Evolutionary conservation across 2,888 invertebrate genomes (phyloP).

Genomic region (Ophion obscuratus): DNA sequence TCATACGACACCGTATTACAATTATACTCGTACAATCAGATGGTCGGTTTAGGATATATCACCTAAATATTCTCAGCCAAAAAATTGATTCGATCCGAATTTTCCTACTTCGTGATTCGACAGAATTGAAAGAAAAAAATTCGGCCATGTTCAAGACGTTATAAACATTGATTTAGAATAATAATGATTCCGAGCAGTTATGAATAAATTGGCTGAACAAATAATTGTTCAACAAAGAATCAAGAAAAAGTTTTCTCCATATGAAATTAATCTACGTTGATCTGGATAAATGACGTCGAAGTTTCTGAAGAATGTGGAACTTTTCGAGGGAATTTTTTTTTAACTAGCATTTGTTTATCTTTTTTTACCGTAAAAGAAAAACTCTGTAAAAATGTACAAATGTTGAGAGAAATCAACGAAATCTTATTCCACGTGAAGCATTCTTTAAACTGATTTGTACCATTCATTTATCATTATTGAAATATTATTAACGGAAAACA

Average conservation of each 20-base stretch:
- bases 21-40: conserved; percentile 22
- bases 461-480: background rate
- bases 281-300: background rate
- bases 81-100: background rate
- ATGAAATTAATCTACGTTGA: background rate
- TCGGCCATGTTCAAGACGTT: background rate
- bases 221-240: background rate
- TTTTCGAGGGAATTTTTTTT: background rate
- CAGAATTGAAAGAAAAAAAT: background rate
- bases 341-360: background rate
- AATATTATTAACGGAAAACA: background rate
- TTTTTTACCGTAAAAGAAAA: background rate
- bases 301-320: background rate
- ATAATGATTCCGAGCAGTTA: background rate
- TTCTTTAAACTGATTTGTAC: background rate
- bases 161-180: background rate
- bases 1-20: conserved; percentile 38
- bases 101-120: background rate
- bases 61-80: background rate
- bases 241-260: background rate
- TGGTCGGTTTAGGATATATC: conserved; percentile 14
- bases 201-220: too few species aligned
- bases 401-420: too few species aligned
- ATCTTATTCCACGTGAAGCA: background rate
- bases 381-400: background rate